These are phyloP conservation scores for Drosophila aldrichi DNA, from an alignment of 2,888 invertebrate species.

Conservation along the genomic window DNA sequence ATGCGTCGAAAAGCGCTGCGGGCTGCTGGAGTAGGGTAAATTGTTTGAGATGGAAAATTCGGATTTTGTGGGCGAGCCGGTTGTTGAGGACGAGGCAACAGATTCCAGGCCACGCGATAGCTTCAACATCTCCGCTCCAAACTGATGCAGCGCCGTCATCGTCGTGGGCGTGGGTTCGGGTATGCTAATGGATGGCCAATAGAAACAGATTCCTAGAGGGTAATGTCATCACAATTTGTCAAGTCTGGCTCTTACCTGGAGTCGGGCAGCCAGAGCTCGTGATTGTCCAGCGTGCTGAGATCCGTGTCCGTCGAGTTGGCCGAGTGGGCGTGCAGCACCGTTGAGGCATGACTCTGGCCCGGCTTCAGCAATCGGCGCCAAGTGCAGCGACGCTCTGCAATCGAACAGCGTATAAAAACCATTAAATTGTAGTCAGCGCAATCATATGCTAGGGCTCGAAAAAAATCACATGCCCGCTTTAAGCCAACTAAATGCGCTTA, in stretches of 20 bases:
- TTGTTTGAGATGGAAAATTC: constrained; percentile 81
- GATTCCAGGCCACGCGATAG: constrained; percentile 92
- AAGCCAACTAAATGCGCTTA: constrained; percentile 62
- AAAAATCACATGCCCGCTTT: constrained; percentile 32
- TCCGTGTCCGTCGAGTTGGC: constrained; percentile 94
- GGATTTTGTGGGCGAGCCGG: constrained; percentile 82
- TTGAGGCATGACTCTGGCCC: constrained; percentile 82
- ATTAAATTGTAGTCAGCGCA: constrained; percentile 34
- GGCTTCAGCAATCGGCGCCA: constrained; percentile 90
- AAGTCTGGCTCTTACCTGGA: constrained; percentile 86
- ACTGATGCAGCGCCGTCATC: constrained; percentile 94
- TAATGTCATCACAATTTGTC: neutral
- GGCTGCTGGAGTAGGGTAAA: constrained; percentile 70
- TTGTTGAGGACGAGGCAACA: constrained; percentile 86
- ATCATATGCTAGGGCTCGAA: constrained; percentile 16
- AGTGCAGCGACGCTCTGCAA: constrained; percentile 90
- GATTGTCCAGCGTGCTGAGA: constrained; percentile 92
- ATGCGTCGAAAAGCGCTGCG: constrained; percentile 64
- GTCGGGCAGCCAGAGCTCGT: constrained; percentile 92
- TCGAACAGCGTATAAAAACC: constrained; percentile 15
- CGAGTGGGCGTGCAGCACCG: constrained; percentile 89
- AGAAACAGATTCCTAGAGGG: neutral
- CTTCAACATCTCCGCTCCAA: constrained; percentile 94
- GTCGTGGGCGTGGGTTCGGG: constrained; percentile 92
- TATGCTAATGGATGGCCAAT: constrained; percentile 76